Percentiles rank a stretch among this genome's conserved stretches.
Conservation (phyloP, 2,888 invertebrate species). For the Melanargia galathea region DNA sequence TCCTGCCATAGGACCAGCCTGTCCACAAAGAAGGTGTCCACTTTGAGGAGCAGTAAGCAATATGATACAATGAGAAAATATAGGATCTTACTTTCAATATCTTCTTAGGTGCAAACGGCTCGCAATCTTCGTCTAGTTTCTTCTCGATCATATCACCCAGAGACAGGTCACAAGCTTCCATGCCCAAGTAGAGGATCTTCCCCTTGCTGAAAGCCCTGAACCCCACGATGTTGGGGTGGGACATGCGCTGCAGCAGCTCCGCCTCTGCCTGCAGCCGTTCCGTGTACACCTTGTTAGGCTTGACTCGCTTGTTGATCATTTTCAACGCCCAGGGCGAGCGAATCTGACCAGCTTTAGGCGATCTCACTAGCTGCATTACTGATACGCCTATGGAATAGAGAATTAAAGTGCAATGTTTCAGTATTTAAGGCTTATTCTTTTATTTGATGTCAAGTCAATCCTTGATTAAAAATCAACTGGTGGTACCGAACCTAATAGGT, state of each 20-base stretch:
- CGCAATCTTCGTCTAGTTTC: slow-evolving; percentile 78
- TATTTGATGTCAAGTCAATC: too few relatives aligned
- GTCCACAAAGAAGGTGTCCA: too few relatives aligned
- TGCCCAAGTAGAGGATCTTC: slow-evolving; percentile 85
- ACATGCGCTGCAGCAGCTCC: slow-evolving; percentile 84
- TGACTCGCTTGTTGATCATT: slow-evolving; percentile 82
- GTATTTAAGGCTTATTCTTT: too few relatives aligned
- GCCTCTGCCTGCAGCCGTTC: slow-evolving; percentile 87
- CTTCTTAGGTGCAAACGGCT: slow-evolving; percentile 83
- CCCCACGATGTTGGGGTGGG: slow-evolving; percentile 92
- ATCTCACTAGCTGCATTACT: slow-evolving; percentile 89
- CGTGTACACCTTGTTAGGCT: slow-evolving; percentile 69
- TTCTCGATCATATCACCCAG: slow-evolving; percentile 89
- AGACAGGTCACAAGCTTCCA: slow-evolving; percentile 89
- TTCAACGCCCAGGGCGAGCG: slow-evolving; percentile 95
- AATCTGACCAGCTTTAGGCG: slow-evolving; percentile 84
- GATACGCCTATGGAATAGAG: slow-evolving; percentile 82
- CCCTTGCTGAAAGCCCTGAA: slow-evolving; percentile 83
- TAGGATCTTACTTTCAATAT: slow-evolving; percentile 79
- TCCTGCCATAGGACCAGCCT: too few relatives aligned
- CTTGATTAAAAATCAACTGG: too few relatives aligned
- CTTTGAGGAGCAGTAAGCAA: too few relatives aligned
- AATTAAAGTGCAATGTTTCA: background rate
- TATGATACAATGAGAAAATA: too few relatives aligned
- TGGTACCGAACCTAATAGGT: too few relatives aligned